Evolutionary conservation across 2,888 invertebrate species (phyloP).

Genomic region (Branchinecta sandiegonensis): DNA sequence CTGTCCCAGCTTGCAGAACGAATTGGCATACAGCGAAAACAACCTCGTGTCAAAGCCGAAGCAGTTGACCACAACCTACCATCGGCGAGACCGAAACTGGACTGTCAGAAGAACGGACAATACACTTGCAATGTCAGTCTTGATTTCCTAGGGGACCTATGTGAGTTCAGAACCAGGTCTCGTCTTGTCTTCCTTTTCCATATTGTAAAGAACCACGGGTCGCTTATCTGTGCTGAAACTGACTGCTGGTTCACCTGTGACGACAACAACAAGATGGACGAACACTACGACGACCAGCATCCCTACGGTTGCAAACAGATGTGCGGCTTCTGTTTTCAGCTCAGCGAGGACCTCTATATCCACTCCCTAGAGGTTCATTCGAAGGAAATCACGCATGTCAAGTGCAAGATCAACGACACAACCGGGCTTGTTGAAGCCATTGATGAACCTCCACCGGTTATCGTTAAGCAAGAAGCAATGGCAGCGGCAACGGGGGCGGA

Average conservation of each 20-base stretch:
- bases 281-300: conserved; percentile 6
- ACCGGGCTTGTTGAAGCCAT: not conserved
- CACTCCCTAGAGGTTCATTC: conserved; percentile 9
- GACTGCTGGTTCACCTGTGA: conserved; percentile 8
- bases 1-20: conserved; percentile 18
- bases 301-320: not conserved
- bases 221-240: conserved; percentile 1
- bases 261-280: not conserved
- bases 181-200: not conserved
- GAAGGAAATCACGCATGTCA: conserved; percentile 1
- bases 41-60: not conserved
- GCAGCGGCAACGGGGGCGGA: not conserved
- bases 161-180: not conserved
- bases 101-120: not conserved
- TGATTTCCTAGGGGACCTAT: not conserved
- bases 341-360: not conserved
- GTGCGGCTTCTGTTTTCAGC: conserved; percentile 3
- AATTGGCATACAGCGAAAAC: conserved; percentile 10
- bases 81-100: not conserved
- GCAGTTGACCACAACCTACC: not conserved
- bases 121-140: not conserved
- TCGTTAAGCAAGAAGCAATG: not conserved
- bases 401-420: not conserved
- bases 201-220: conserved; percentile 10
- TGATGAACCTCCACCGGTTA: not conserved